These are phyloP conservation scores for Eurytemora carolleeae DNA, from an alignment of 1,140 invertebrate species.

Conservation along the genomic window DNA sequence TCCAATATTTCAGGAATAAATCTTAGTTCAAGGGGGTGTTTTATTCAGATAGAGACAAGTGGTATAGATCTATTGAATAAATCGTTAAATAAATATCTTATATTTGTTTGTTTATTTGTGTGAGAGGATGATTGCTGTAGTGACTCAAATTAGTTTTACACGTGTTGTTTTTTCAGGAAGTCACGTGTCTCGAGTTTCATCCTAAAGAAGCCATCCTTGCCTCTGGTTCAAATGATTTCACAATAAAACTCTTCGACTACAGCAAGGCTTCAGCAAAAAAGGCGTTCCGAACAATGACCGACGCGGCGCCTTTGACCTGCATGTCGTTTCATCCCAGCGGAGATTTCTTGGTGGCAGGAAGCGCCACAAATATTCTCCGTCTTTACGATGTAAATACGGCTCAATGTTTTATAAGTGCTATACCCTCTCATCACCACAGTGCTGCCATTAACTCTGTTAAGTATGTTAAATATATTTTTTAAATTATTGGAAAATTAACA, in stretches of 20 bases:
- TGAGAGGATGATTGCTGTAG: too few relatives aligned
- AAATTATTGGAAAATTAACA: too few relatives aligned
- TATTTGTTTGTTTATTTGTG: too few relatives aligned
- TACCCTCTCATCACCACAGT: constrained; percentile 77
- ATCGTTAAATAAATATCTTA: too few relatives aligned
- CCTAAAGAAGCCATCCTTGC: constrained; percentile 74
- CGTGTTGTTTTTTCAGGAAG: constrained; percentile 41
- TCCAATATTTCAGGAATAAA: constrained; percentile 8
- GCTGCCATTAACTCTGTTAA: constrained; percentile 57
- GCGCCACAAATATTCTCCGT: neutral
- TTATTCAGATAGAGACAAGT: too few relatives aligned
- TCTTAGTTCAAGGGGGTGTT: too few relatives aligned
- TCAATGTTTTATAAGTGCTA: constrained; percentile 81
- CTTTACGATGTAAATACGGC: constrained; percentile 86
- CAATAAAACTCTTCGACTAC: constrained; percentile 90
- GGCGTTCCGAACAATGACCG: constrained; percentile 83
- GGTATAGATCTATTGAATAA: too few relatives aligned
- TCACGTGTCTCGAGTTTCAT: constrained; percentile 90
- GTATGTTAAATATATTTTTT: constrained; percentile 19
- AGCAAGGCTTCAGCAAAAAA: constrained; percentile 95
- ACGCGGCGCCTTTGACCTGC: constrained; percentile 67
- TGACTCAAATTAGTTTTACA: too few relatives aligned
- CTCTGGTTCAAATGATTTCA: constrained; percentile 79
- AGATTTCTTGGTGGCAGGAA: constrained; percentile 73
- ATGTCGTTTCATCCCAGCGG: constrained; percentile 87